Base-by-base conservation (phyloP, 1,140 invertebrate genomes). In the Cydia amplana region DNA sequence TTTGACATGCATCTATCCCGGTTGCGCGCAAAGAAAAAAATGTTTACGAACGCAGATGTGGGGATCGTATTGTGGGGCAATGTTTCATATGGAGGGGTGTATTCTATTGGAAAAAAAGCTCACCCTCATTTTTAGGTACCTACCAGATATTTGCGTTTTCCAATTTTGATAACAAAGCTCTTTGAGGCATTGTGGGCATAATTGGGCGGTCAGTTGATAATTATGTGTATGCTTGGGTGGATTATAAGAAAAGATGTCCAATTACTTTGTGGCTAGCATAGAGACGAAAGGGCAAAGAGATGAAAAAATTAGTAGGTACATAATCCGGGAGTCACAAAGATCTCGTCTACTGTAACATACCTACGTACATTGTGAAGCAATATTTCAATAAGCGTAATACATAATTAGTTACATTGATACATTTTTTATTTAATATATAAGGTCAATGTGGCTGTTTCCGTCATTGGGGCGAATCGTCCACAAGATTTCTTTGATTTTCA, bases 151-250 rank as follows among this genome's bases (percentile, higher is more conserved):
- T 85, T 85, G 83, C 86, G 88, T 85, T 85, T 77, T 90, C 88
- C 89, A 91, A 91, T 92, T 91, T 89, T 87, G 88, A 91, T 91
- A 90, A 92, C 89, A 91, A 91, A 88, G 87, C 85, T 83, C 83
- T 80, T 84, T 85, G 65, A 70, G 20, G 28, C 51, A 60, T 74
- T 49, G 65, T 36, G 64, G 28, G 28, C 7, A 67, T 67, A 70
- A 70, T 36, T 70, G 65, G 28, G 32, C 16, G 65, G 65, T 70
- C 65, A 70, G 28, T 70, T 36, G 65, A 70, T 70, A 70, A 70
- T 40, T 36, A n/a, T 40, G 28, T 70, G 32, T 32, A 43, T 10
- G 65, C 65, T 70, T 70, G 28, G 16, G 28, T 18, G 65, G 65
- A 18, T 70, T 70, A 43, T 25, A 70, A 70, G 28, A 36, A 70